Percentiles rank a stretch among this genome's conserved stretches.
Conservation (phyloP, 64 coral and sea anemone species). For the Pocillopora damicornis region DNA sequence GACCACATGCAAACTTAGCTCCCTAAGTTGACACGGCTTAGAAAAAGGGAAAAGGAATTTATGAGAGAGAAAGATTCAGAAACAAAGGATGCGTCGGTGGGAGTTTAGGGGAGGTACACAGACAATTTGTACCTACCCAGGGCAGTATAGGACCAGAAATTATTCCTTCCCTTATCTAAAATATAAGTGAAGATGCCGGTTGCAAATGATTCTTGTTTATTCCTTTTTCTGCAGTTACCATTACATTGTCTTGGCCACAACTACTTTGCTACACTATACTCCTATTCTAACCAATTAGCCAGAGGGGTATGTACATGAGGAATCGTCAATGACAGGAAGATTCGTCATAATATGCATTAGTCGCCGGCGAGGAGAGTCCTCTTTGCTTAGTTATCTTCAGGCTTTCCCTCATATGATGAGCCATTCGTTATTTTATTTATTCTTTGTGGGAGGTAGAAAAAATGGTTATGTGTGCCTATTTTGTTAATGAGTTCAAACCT, state of each 20-base stretch:
- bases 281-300: background rate
- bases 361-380: background rate
- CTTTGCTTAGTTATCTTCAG: background rate
- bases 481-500: background rate
- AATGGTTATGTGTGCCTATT: no score
- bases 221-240: background rate
- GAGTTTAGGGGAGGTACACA: no score
- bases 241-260: conserved; percentile 10
- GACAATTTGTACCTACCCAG: no score
- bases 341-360: background rate
- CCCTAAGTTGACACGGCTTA: no score
- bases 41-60: no score
- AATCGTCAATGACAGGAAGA: background rate
- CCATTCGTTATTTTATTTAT: conserved; percentile 3
- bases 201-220: conserved; percentile 9
- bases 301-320: conserved; percentile 6
- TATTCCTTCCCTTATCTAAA: background rate
- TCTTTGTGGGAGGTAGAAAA: background rate
- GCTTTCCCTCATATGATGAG: background rate
- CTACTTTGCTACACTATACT: background rate
- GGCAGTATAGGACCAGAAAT: no score
- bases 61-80: no score
- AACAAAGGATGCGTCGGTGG: no score
- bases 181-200: background rate
- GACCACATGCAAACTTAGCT: no score